phyloP scores from a whole-genome alignment of 2,797 vertebrate species.

The Meda fulgida region DNA sequence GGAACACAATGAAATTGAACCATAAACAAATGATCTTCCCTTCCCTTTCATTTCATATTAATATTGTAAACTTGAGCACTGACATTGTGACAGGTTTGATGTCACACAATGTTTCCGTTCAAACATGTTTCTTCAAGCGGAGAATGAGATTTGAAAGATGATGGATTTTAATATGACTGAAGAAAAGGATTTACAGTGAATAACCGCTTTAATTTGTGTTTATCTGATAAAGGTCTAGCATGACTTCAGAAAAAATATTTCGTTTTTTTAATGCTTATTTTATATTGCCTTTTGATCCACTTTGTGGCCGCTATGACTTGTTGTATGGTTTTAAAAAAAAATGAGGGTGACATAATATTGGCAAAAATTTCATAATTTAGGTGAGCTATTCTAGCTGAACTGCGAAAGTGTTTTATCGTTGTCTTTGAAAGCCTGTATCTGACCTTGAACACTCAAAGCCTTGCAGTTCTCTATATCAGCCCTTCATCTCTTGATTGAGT shows the following conservation, averaged over 20 bases:
- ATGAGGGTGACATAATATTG: not conserved
- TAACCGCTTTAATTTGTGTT: not conserved
- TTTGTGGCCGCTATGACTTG: not conserved
- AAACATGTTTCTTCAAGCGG: not conserved
- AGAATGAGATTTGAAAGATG: not conserved
- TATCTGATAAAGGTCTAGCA: not conserved
- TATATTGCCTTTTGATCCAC: not conserved
- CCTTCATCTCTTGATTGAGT: conserved; percentile 18
- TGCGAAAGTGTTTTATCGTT: not conserved
- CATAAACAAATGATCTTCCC: not conserved
- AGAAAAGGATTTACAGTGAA: not conserved
- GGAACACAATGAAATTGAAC: not conserved
- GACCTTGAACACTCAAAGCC: conserved; percentile 2
- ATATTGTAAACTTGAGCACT: not conserved
- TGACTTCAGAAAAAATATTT: not conserved
- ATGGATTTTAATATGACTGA: not conserved
- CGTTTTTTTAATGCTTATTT: not conserved
- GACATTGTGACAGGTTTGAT: not conserved
- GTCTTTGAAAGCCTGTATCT: not conserved
- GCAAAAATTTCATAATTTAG: not conserved
- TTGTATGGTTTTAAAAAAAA: not conserved
- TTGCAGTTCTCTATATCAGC: conserved; percentile 1
- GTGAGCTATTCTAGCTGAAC: not conserved
- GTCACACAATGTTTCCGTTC: not conserved
- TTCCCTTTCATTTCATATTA: not conserved